These are phyloP conservation scores for Trilocha varians DNA, from an alignment of 2,888 invertebrate genomes.

Conservation along the genomic window DNA sequence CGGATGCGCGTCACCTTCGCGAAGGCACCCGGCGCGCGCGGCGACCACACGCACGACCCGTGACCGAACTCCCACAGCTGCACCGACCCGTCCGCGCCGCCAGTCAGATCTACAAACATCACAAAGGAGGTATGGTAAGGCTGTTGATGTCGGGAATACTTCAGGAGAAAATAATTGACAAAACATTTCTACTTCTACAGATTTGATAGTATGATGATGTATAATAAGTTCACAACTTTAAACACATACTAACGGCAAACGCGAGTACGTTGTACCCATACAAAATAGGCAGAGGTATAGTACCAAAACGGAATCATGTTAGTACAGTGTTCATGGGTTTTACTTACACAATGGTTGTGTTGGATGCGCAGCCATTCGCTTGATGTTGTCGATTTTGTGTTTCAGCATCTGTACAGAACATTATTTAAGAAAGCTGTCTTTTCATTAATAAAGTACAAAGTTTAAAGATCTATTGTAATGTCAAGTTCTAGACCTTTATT, in stretches of 20 bases:
- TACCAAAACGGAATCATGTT: no score
- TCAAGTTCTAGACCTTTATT: slow-evolving; percentile 18
- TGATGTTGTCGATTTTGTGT: slow-evolving; percentile 94
- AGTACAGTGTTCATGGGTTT: no score
- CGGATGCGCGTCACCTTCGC: slow-evolving; percentile 96
- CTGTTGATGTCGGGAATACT: no score
- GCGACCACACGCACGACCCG: slow-evolving; percentile 89
- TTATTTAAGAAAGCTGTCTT: slow-evolving; percentile 10
- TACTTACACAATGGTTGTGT: slow-evolving; percentile 95
- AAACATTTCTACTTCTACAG: no score
- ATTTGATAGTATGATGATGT: no score
- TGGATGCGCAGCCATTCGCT: slow-evolving; percentile 97
- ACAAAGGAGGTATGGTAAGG: no score
- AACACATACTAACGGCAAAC: no score
- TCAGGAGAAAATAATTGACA: no score
- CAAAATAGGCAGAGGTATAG: no score
- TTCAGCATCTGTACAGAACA: slow-evolving; percentile 84
- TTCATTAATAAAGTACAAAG: slow-evolving; percentile 11
- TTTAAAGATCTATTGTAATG: slow-evolving; percentile 17
- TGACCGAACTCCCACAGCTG: slow-evolving; percentile 99
- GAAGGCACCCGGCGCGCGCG: slow-evolving; percentile 94
- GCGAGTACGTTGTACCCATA: no score
- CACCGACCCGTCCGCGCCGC: slow-evolving; percentile 96
- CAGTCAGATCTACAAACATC: slow-evolving; percentile 82
- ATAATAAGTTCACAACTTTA: no score